Conservation (phyloP, 2,797 vertebrate genomes). For the Bucorvus abyssinicus region DNA sequence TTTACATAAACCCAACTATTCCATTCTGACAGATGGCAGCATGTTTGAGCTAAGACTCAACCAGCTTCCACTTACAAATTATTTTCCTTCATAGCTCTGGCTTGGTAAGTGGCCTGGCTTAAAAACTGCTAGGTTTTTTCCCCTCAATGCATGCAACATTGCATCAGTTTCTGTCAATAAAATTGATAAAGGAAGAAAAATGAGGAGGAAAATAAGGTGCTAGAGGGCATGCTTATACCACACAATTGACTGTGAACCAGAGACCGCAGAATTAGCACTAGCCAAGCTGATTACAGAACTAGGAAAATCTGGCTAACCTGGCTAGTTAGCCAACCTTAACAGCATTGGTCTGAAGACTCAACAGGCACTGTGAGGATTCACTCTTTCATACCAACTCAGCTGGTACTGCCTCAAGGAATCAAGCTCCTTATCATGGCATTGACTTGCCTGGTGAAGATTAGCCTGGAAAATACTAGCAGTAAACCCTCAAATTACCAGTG, state of each 20-base stretch:
- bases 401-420: not conserved
- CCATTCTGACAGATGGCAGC: not conserved
- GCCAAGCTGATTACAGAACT: not conserved
- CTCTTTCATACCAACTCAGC: not conserved
- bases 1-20: conserved; percentile 4
- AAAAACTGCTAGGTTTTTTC: not conserved
- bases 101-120: not conserved
- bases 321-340: not conserved
- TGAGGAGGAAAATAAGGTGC: not conserved
- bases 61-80: not conserved
- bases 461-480: not conserved
- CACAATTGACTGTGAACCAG: not conserved
- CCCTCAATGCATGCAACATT: not conserved
- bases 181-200: not conserved
- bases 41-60: not conserved
- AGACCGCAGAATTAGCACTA: not conserved
- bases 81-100: not conserved
- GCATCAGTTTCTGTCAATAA: not conserved
- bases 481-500: not conserved
- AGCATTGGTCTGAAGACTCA: not conserved
- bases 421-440: not conserved
- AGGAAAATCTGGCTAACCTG: not conserved
- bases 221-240: not conserved
- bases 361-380: not conserved
- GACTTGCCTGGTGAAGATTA: not conserved